These are phyloP conservation scores for Galerucella nymphaeae DNA, from an alignment of 2,888 invertebrate species.

Conservation along the genomic window DNA sequence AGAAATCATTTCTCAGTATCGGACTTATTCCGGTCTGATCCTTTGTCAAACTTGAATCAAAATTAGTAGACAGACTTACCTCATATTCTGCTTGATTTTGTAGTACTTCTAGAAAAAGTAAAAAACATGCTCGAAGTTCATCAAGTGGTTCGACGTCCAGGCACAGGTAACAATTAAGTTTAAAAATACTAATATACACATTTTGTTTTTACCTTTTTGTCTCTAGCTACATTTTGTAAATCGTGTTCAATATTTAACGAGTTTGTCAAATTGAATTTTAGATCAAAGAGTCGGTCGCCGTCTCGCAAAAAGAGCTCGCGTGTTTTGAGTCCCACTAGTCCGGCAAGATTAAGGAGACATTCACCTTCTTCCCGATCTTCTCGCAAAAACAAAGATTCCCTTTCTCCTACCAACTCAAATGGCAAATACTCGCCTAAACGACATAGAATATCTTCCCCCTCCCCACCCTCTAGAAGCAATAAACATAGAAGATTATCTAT, in stretches of 20 bases:
- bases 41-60: slow-evolving; percentile 29
- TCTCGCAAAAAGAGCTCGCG: slow-evolving; percentile 59
- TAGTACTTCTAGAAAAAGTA: slow-evolving; percentile 65
- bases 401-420: slow-evolving; percentile 59
- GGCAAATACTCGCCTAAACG: slow-evolving; percentile 59
- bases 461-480: slow-evolving; percentile 58
- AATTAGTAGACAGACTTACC: slow-evolving; percentile 14
- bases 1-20: slow-evolving; percentile 9
- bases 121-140: slow-evolving; percentile 64
- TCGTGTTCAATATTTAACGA: slow-evolving; percentile 2
- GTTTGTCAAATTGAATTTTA: slow-evolving; percentile 50
- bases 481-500: slow-evolving; percentile 59
- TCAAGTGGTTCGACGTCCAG: slow-evolving; percentile 63
- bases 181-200: not conserved
- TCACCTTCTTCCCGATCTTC: slow-evolving; percentile 61
- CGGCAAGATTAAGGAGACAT: slow-evolving; percentile 62
- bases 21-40: slow-evolving; percentile 26
- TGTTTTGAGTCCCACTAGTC: slow-evolving; percentile 61
- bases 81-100: slow-evolving; percentile 53
- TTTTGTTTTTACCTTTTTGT: not conserved
- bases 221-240: slow-evolving; percentile 23
- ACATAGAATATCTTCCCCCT: slow-evolving; percentile 58
- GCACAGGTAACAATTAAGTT: slow-evolving; percentile 60
- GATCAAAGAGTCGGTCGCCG: slow-evolving; percentile 64
- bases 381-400: slow-evolving; percentile 58